Conservation (phyloP, 2,888 invertebrate genomes). For the Xestia rhomboidea region DNA sequence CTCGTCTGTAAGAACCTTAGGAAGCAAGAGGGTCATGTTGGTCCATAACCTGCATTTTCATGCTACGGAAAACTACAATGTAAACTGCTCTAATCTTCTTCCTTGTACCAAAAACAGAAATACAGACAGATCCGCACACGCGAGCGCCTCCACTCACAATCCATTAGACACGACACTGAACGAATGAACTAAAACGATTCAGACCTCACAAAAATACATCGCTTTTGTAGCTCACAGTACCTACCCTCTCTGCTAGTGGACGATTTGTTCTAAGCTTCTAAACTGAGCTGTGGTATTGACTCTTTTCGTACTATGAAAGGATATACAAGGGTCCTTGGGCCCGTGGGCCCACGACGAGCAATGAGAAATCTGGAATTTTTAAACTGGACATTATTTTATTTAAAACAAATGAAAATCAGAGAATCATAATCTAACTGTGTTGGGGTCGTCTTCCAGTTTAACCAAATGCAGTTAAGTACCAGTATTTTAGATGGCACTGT, state of each 20-base stretch:
- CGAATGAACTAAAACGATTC: slow-evolving; percentile 79
- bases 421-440: not conserved
- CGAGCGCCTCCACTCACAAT: slow-evolving; percentile 81
- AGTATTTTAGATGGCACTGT: no score
- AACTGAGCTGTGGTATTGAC: slow-evolving; percentile 8
- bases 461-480: no score
- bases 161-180: slow-evolving; percentile 82
- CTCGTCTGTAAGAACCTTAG: no score
- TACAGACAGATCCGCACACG: slow-evolving; percentile 77
- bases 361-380: not conserved
- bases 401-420: not conserved
- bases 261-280: slow-evolving; percentile 51
- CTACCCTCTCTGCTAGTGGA: slow-evolving; percentile 10
- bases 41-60: no score
- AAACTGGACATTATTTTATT: not conserved
- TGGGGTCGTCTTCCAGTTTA: not conserved
- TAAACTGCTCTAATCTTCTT: slow-evolving; percentile 3
- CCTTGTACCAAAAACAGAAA: slow-evolving; percentile 55
- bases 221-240: slow-evolving; percentile 67
- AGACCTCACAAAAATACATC: slow-evolving; percentile 72
- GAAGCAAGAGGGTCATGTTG: no score
- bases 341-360: no score
- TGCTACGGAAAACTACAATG: not conserved
- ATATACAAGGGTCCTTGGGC: no score
- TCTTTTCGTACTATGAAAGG: not conserved